phyloP scores from a whole-genome alignment of 2,113 vertebrate genomes.

The Chaetodon auriga region DNA sequence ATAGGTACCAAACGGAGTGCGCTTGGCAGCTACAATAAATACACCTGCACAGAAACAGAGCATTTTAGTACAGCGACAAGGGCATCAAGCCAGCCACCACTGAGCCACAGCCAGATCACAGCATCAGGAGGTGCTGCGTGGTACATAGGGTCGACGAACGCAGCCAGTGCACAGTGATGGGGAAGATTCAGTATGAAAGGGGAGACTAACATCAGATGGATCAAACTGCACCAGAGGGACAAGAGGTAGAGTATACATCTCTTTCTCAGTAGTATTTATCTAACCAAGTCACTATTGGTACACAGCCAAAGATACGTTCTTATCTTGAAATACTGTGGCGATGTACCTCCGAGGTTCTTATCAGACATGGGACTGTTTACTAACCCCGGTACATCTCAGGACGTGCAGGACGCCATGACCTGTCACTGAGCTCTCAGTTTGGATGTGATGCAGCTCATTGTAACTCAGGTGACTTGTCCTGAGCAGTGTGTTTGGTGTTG shows the following conservation, averaged over 20 bases:
- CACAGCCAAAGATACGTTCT: no score
- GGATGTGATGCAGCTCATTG: neutral
- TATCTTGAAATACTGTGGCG: neutral
- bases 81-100: constrained; percentile 4
- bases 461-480: neutral
- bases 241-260: neutral
- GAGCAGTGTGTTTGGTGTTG: neutral
- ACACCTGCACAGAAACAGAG: constrained; percentile 85
- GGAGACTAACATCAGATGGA: neutral
- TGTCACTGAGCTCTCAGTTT: neutral
- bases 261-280: no score
- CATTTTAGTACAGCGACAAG: constrained; percentile 1
- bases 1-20: constrained; percentile 93
- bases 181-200: neutral
- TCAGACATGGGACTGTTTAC: neutral
- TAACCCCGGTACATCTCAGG: neutral
- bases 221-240: neutral
- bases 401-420: neutral
- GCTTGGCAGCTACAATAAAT: constrained; percentile 94
- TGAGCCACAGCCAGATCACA: constrained; percentile 7
- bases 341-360: neutral
- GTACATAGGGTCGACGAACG: neutral
- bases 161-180: neutral
- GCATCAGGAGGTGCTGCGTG: neutral
- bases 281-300: neutral